Evolutionary conservation across 2,888 invertebrate species (phyloP).

Genomic region (Cosmorhoe ocellata): DNA sequence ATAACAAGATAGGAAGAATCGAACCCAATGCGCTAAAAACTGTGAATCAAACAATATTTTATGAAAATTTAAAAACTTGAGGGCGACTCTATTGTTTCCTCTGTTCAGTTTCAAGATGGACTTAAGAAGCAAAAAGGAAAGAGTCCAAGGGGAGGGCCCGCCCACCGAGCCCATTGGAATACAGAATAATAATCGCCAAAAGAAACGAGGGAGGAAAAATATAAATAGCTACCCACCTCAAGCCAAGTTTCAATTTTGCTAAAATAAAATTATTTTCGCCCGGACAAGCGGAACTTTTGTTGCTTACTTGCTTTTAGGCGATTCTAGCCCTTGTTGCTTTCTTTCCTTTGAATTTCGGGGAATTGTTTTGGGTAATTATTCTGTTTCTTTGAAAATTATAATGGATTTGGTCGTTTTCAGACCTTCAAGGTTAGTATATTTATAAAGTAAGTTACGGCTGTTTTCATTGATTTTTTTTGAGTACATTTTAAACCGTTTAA

Average conservation of each 20-base stretch:
- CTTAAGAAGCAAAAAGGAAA: conserved; percentile 83
- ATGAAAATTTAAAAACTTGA: no score
- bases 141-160: conserved; percentile 70
- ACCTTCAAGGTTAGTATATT: no score
- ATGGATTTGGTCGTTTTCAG: neutral
- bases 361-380: conserved; percentile 9
- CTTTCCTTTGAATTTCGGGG: conserved; percentile 18
- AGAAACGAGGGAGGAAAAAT: conserved; percentile 80
- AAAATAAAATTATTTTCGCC: conserved; percentile 69
- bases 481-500: no score
- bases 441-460: no score
- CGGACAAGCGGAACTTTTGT: conserved; percentile 31
- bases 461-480: no score
- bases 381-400: neutral
- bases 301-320: conserved; percentile 1
- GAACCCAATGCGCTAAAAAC: no score
- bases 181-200: conserved; percentile 83
- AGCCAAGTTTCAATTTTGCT: conserved; percentile 66
- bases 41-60: no score
- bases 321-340: conserved; percentile 23
- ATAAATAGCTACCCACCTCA: conserved; percentile 73
- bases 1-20: no score
- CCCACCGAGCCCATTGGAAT: conserved; percentile 70
- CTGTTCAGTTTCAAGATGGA: conserved; percentile 77
- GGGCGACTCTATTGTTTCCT: conserved; percentile 48